phyloP scores from a whole-genome alignment of 2,797 vertebrate species.

The Danio choprae region DNA sequence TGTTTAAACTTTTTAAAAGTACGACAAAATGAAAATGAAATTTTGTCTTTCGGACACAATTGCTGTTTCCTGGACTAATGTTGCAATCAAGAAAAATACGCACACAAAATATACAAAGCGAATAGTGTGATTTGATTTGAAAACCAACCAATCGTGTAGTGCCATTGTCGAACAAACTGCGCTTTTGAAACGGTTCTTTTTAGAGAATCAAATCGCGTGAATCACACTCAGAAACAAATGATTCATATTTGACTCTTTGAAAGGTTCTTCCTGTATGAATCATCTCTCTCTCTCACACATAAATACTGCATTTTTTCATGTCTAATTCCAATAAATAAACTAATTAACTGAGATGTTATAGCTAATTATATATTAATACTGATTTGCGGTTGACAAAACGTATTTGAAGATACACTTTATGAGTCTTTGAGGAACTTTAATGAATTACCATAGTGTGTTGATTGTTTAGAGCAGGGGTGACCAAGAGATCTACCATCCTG shows the following conservation, averaged over 20 bases:
- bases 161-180: background rate
- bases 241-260: background rate
- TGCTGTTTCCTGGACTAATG: background rate
- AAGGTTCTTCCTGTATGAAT: background rate
- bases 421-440: no score
- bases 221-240: background rate
- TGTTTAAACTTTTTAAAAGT: no score
- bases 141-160: background rate
- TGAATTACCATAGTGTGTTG: no score
- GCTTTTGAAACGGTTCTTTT: background rate
- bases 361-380: background rate
- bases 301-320: background rate
- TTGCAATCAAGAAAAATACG: background rate
- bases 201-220: background rate
- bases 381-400: background rate
- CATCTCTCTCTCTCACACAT: background rate
- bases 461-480: no score
- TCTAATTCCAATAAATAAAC: background rate
- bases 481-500: no score
- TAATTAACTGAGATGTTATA: background rate
- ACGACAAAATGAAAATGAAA: background rate
- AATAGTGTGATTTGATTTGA: no score
- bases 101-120: background rate
- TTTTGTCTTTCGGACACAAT: background rate
- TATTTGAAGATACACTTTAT: no score